These are phyloP conservation scores for Protobothrops flavoviridis DNA, from an alignment of 2,113 vertebrate species.

Conservation along the genomic window DNA sequence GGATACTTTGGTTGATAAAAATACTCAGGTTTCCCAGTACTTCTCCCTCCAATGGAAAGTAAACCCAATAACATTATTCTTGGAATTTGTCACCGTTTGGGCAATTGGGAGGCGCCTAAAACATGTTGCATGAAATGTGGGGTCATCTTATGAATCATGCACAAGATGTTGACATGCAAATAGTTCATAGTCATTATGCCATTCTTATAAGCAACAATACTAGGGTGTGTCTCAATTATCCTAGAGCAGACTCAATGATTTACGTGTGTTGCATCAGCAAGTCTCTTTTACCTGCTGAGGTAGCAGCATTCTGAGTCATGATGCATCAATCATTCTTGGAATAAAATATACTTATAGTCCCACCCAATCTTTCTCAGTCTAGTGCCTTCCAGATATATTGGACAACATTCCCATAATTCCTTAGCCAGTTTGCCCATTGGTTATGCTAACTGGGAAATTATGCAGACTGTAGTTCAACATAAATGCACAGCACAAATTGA, in stretches of 20 bases:
- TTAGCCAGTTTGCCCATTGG: not conserved
- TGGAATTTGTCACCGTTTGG: not conserved
- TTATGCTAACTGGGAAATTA: not conserved
- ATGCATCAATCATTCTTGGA: not conserved
- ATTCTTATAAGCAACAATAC: not conserved
- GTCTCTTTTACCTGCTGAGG: not conserved
- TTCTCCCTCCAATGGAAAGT: not conserved
- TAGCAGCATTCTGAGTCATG: conserved; percentile 4
- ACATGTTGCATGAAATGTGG: not conserved
- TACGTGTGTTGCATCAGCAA: rapidly evolving
- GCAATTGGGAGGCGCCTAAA: not conserved
- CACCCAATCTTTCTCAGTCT: not conserved
- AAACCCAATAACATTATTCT: not conserved
- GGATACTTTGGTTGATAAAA: not conserved
- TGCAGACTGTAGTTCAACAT: not conserved
- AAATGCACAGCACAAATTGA: not conserved
- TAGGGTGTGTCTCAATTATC: not conserved
- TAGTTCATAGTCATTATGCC: not conserved
- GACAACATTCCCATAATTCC: not conserved
- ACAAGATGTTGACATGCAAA: not conserved
- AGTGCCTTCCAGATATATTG: not conserved
- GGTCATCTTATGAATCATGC: not conserved
- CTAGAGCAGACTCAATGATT: rapidly evolving
- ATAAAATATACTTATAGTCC: not conserved
- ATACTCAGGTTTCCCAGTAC: not conserved